phyloP scores from a whole-genome alignment of 2,888 invertebrate genomes.

The Ichneumoninae sp. region DNA sequence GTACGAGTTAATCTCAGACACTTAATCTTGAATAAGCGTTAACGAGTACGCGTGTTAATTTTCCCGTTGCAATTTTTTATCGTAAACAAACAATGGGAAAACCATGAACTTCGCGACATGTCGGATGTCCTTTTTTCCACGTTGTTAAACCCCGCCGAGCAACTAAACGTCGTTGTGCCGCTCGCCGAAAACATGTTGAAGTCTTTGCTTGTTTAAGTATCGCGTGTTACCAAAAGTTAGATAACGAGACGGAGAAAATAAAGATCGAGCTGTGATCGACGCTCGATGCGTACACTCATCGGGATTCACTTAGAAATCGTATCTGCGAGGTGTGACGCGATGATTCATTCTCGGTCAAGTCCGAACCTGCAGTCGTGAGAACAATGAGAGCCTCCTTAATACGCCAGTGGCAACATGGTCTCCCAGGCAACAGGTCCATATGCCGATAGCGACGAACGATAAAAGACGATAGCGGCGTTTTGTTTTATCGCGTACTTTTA shows the following conservation, averaged over 20 bases:
- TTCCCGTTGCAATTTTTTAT: not conserved
- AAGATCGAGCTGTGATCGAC: not conserved
- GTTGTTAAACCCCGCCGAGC: not conserved
- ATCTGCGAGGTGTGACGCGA: not conserved
- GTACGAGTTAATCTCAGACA: not conserved
- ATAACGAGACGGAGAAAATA: not conserved
- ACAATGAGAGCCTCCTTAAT: not conserved
- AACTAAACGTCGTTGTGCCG: not conserved
- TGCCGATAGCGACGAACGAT: not conserved
- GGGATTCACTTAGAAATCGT: not conserved
- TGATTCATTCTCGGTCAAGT: slow-evolving; percentile 2
- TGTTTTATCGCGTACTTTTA: not conserved
- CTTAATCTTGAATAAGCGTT: not conserved
- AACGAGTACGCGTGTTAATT: not conserved
- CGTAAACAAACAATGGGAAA: not conserved
- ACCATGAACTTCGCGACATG: not conserved
- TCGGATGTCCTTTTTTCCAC: not conserved
- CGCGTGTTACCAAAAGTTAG: not conserved
- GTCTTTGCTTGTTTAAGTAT: not conserved
- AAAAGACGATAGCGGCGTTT: not conserved
- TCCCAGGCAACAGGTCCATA: not conserved
- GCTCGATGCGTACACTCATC: not conserved
- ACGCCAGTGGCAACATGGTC: not conserved
- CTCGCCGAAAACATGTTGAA: not conserved
- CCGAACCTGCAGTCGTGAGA: not conserved